Evolutionary conservation across 2,113 vertebrate species (phyloP).

Genomic region (Terrapene triunguis): DNA sequence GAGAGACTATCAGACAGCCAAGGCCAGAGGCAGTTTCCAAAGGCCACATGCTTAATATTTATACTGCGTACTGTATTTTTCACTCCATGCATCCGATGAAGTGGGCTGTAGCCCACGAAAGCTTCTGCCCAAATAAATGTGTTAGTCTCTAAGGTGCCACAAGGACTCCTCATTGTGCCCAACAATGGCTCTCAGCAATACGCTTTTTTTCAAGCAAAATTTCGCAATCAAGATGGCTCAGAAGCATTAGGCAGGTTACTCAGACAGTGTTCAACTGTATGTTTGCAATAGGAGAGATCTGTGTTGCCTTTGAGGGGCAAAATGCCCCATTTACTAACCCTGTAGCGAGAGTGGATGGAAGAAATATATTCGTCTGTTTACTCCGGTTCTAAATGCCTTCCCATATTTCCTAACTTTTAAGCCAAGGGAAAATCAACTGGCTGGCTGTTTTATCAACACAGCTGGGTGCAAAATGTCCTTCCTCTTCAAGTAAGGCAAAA

Average conservation of each 20-base stretch:
- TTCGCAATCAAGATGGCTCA: not conserved
- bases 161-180: not conserved
- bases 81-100: too few relatives aligned
- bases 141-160: too few relatives aligned
- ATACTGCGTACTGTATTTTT: too few relatives aligned
- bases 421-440: not conserved
- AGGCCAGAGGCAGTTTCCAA: not conserved
- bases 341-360: not conserved
- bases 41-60: not conserved
- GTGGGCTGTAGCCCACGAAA: too few relatives aligned
- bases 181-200: not conserved
- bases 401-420: not conserved
- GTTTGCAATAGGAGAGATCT: not conserved
- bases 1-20: not conserved
- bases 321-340: not conserved
- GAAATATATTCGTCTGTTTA: not conserved
- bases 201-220: not conserved
- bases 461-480: not conserved
- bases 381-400: not conserved
- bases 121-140: too few relatives aligned
- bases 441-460: not conserved
- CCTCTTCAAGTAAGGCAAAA: not conserved
- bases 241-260: not conserved
- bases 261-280: not conserved
- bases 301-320: not conserved